These are phyloP conservation scores for Aeoliscus strigatus DNA, from an alignment of 2,797 vertebrate genomes.

Conservation along the genomic window DNA sequence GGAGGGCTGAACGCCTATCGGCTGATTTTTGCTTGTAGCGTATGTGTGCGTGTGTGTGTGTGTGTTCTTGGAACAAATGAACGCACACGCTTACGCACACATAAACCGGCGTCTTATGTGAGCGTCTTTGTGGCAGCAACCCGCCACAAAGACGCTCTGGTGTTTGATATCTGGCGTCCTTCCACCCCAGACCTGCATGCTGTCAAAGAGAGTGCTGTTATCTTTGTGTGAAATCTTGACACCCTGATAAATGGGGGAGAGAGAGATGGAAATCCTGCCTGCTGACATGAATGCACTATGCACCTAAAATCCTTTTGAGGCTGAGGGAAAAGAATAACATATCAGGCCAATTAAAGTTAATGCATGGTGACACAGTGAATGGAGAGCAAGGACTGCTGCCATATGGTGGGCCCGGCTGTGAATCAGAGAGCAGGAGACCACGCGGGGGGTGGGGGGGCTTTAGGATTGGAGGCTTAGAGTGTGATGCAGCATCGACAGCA, in stretches of 20 bases:
- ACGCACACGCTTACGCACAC: conserved; percentile 36
- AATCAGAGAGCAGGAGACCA: conserved; percentile 46
- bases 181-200: conserved; percentile 45
- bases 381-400: conserved; percentile 73
- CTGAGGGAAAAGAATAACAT: conserved; percentile 67
- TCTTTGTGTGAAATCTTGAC: conserved; percentile 66
- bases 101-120: conserved; percentile 41
- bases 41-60: conserved; percentile 31
- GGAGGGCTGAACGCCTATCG: conserved; percentile 50
- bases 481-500: conserved; percentile 43
- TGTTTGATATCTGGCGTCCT: conserved; percentile 53
- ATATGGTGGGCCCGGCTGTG: conserved; percentile 72
- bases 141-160: conserved; percentile 35
- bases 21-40: conserved; percentile 47
- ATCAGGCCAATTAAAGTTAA: conserved; percentile 79
- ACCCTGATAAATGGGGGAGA: conserved; percentile 68
- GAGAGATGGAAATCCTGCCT: conserved; percentile 52
- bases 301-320: conserved; percentile 69
- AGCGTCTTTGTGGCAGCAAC: conserved; percentile 45
- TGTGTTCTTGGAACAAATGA: conserved; percentile 45
- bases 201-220: conserved; percentile 64
- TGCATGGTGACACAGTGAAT: conserved; percentile 71
- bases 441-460: conserved; percentile 22
- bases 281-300: conserved; percentile 61
- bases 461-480: conserved; percentile 28